These are phyloP conservation scores for Myocastor coypus DNA, from an alignment of 2,113 vertebrate species.

Conservation along the genomic window DNA sequence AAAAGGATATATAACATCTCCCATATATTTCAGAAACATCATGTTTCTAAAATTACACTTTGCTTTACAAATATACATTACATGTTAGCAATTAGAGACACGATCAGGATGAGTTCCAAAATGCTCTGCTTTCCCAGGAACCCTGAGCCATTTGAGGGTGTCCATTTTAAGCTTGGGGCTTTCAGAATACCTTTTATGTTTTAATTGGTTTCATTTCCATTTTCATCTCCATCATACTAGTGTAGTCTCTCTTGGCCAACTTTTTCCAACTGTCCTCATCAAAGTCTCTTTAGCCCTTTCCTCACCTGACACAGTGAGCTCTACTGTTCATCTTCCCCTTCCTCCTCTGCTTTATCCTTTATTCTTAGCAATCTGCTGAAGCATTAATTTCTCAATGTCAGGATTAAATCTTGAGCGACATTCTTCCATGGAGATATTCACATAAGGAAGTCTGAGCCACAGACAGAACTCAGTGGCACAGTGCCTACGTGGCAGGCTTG, in stretches of 20 bases:
- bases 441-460: too few relatives aligned
- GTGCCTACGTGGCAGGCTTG: too few relatives aligned
- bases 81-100: not conserved
- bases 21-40: slow-evolving; percentile 67
- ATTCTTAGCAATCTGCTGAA: slow-evolving; percentile 89
- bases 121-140: slow-evolving; percentile 15
- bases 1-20: slow-evolving; percentile 86
- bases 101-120: slow-evolving; percentile 36
- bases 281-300: slow-evolving; percentile 97
- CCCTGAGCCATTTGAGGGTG: not conserved
- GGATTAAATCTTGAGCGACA: too few relatives aligned
- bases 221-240: slow-evolving; percentile 86
- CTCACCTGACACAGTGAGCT: slow-evolving; percentile 95
- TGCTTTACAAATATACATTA: slow-evolving; percentile 68
- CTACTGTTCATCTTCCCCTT: slow-evolving; percentile 88
- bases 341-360: slow-evolving; percentile 82
- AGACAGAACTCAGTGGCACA: too few relatives aligned
- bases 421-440: too few relatives aligned
- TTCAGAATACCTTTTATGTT: slow-evolving; percentile 91
- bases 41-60: slow-evolving; percentile 63
- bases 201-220: slow-evolving; percentile 80
- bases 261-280: slow-evolving; percentile 95
- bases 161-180: slow-evolving; percentile 90
- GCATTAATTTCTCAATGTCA: slow-evolving; percentile 92
- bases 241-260: slow-evolving; percentile 92